Percentiles rank a stretch among this genome's conserved stretches.
phyloP scores from a whole-genome alignment of 2,797 vertebrate species.

The Falco novaeseelandiae region DNA sequence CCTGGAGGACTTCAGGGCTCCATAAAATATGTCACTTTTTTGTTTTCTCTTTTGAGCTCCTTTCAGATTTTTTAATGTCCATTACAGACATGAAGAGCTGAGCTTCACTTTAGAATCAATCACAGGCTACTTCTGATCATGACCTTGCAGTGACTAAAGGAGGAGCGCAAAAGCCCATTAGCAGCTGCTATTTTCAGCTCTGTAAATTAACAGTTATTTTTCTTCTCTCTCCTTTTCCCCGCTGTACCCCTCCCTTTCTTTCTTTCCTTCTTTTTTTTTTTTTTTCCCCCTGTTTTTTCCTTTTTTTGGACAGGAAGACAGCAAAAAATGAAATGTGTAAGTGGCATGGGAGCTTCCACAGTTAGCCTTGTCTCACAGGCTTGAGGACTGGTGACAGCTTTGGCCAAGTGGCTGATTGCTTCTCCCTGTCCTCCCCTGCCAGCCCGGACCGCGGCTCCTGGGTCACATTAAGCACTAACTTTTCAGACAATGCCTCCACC shows the following conservation, averaged over 20 bases:
- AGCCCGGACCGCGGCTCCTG: neutral
- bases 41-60: slow-evolving; percentile 49
- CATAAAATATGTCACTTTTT: slow-evolving; percentile 30
- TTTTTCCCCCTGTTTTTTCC: neutral
- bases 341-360: slow-evolving; percentile 58
- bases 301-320: slow-evolving; percentile 68
- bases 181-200: slow-evolving; percentile 69
- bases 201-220: slow-evolving; percentile 65
- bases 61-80: slow-evolving; percentile 53
- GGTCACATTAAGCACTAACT: neutral
- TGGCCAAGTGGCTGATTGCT: slow-evolving; percentile 48
- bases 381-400: slow-evolving; percentile 37
- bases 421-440: neutral
- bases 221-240: neutral
- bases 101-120: slow-evolving; percentile 71
- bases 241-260: neutral
- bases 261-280: neutral
- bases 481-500: neutral
- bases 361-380: slow-evolving; percentile 41
- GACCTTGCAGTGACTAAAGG: slow-evolving; percentile 71
- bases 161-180: slow-evolving; percentile 71
- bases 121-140: slow-evolving; percentile 56
- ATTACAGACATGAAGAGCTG: slow-evolving; percentile 33
- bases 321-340: slow-evolving; percentile 55
- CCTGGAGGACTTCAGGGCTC: neutral